Conservation (phyloP, 2,113 vertebrate species). For the Ptychochromis oligacanthus region DNA sequence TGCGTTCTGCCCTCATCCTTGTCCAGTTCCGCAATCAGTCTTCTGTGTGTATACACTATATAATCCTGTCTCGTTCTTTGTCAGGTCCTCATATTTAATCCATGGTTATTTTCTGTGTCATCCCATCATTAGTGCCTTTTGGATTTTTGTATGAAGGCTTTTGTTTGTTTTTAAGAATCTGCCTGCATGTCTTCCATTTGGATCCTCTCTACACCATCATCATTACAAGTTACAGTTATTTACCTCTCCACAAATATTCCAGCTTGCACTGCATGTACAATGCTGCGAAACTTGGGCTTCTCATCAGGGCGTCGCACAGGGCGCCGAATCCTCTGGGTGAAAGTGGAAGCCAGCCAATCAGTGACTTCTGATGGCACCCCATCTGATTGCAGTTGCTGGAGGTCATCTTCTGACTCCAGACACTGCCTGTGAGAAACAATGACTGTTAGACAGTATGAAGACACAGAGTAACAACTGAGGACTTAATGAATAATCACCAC, state of each 20-base stretch:
- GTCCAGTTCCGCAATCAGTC: neutral
- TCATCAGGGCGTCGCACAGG: constrained; percentile 84
- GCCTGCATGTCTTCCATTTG: neutral
- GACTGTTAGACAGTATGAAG: neutral
- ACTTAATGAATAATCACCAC: neutral
- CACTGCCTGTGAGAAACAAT: constrained; percentile 81
- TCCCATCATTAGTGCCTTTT: neutral
- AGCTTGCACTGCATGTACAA: constrained; percentile 93
- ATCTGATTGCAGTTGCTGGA: constrained; percentile 89
- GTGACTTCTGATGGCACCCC: constrained; percentile 91
- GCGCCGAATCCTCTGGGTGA: constrained; percentile 86
- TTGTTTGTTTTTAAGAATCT: no score
- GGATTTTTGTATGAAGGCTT: neutral
- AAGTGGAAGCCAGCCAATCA: constrained; percentile 93
- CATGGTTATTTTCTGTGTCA: rapidly evolving
- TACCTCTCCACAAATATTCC: constrained; percentile 96
- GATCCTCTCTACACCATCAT: neutral
- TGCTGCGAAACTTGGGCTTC: constrained; percentile 94
- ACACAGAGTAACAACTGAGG: neutral
- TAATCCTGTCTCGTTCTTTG: neutral
- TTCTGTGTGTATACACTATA: neutral
- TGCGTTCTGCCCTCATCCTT: rapidly evolving
- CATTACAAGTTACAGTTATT: neutral
- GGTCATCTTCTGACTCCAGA: constrained; percentile 89
- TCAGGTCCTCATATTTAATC: neutral